phyloP scores from a whole-genome alignment of 1,140 invertebrate species.

The Sycophaga agraensis region DNA sequence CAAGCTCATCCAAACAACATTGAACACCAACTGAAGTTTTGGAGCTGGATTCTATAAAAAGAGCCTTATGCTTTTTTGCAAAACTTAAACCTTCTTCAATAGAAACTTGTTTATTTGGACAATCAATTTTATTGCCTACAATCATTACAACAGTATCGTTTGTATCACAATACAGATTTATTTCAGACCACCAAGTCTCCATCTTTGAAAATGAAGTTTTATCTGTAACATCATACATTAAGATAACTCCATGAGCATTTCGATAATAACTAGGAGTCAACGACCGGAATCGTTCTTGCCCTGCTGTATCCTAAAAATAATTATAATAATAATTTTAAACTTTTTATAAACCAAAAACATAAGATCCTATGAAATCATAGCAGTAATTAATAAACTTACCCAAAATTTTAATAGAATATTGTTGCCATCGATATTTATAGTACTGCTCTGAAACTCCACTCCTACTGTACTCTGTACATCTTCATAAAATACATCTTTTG shows the following conservation, averaged over 20 bases:
- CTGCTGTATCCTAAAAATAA: slow-evolving; percentile 84
- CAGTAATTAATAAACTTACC: too few relatives aligned
- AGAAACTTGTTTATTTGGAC: slow-evolving; percentile 79
- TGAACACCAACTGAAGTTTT: slow-evolving; percentile 95
- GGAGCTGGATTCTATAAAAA: slow-evolving; percentile 98
- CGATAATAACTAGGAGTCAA: slow-evolving; percentile 95
- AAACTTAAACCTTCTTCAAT: slow-evolving; percentile 92
- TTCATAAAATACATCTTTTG: slow-evolving; percentile 92
- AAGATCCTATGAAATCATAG: too few relatives aligned
- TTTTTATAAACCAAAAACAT: background rate
- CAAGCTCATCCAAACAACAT: slow-evolving; percentile 96
- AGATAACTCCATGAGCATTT: slow-evolving; percentile 90
- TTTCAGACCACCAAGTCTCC: slow-evolving; percentile 91
- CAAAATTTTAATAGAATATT: slow-evolving; percentile 87
- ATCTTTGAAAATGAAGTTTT: slow-evolving; percentile 82
- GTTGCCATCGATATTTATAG: slow-evolving; percentile 86
- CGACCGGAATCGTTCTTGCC: slow-evolving; percentile 94
- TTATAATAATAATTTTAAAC: slow-evolving; percentile 3
- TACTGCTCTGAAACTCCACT: slow-evolving; percentile 92
- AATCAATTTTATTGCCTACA: slow-evolving; percentile 97
- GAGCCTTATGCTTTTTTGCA: slow-evolving; percentile 90
- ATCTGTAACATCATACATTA: slow-evolving; percentile 95
- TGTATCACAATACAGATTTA: slow-evolving; percentile 94
- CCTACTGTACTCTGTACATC: slow-evolving; percentile 94
- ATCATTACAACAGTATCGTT: slow-evolving; percentile 95